Percentiles rank a stretch among this genome's conserved stretches.
Conservation (phyloP, 2,797 vertebrate genomes). For the Cuniculus paca region DNA sequence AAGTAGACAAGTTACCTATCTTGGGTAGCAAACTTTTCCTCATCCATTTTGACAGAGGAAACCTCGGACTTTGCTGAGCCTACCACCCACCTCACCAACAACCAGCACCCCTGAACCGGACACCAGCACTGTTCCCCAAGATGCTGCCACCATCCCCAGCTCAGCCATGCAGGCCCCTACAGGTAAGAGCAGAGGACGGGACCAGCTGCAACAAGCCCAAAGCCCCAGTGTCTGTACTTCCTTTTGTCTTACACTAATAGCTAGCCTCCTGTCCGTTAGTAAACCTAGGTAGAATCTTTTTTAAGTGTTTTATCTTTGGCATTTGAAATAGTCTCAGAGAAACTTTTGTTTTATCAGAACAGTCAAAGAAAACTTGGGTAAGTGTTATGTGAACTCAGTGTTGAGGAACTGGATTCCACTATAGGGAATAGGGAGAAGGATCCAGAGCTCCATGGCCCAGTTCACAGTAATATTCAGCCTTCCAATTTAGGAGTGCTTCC, state of each 20-base stretch:
- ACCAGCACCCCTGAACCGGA: constrained; percentile 99
- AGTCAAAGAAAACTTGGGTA: neutral
- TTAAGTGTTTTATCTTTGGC: neutral
- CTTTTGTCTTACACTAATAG: constrained; percentile 20
- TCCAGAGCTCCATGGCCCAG: neutral
- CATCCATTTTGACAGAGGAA: constrained; percentile 94
- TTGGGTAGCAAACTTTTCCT: constrained; percentile 86
- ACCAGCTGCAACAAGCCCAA: constrained; percentile 7
- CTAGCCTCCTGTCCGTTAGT: constrained; percentile 17
- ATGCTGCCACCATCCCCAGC: constrained; percentile 97
- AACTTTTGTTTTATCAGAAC: constrained; percentile 49
- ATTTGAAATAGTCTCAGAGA: constrained; percentile 61
- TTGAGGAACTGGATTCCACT: neutral
- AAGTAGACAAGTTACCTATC: constrained; percentile 73
- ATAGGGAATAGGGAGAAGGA: neutral
- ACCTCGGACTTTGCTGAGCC: constrained; percentile 95
- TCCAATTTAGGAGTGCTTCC: neutral
- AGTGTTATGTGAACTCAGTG: neutral
- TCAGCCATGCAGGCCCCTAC: constrained; percentile 98
- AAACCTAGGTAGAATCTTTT: constrained; percentile 56
- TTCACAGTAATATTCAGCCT: neutral
- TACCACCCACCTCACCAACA: constrained; percentile 97
- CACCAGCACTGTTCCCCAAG: constrained; percentile 98
- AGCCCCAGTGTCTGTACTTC: constrained; percentile 3
- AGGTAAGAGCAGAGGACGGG: constrained; percentile 90